Base-by-base conservation (phyloP, 1,140 invertebrate species). In the Acromyrmex charruanus region DNA sequence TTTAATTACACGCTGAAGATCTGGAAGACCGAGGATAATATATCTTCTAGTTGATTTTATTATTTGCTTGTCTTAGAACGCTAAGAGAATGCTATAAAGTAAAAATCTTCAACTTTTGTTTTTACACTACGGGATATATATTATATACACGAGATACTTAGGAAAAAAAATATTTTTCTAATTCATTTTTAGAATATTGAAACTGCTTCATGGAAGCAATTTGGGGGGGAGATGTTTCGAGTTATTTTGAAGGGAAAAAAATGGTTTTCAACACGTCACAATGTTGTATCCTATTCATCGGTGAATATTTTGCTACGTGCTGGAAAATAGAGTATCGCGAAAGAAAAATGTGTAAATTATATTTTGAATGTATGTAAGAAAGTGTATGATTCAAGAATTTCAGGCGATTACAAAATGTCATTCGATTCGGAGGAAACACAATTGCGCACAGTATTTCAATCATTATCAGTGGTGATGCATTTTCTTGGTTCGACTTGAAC, bases 81-180 rank as follows among this genome's bases (percentile, higher is more conserved):
- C 75, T 72, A 25, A 44, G 39, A 25, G 63, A 77, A 79, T 63
- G 21, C 59, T 71, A 75, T 25, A 84, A 58, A 49, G 35, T 61
- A 87, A 85, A 44, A 88, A 88, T 86, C 55, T 71, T 87, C 82
- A 61, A 77, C 71, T 86, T 88, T 58, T 16, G 71, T 85, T 90
- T 85, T 82, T 88, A 86, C 39, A 69, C 81, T 86, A 89, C 72
- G 75, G 58, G 68, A 90, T 84, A 90, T 77, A 88, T 85, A 90
- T 80, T 89, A 89, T 75, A 90, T 65, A 77, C 28, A 71, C 31
- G 14, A 81, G 49, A 71, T 81, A 90, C 75, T 82, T 89, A 86
- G 88, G 61, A 85, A 77, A 81, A 81, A 61, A 90, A 86, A 69
- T 90, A 90, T 90, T 90, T 90, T 90, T 90, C 89, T 90, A 90